Evolutionary conservation across 2,888 invertebrate species (phyloP), one percentile per base, ranked within the genome.

Genomic region (Smittia sp.): DNA sequence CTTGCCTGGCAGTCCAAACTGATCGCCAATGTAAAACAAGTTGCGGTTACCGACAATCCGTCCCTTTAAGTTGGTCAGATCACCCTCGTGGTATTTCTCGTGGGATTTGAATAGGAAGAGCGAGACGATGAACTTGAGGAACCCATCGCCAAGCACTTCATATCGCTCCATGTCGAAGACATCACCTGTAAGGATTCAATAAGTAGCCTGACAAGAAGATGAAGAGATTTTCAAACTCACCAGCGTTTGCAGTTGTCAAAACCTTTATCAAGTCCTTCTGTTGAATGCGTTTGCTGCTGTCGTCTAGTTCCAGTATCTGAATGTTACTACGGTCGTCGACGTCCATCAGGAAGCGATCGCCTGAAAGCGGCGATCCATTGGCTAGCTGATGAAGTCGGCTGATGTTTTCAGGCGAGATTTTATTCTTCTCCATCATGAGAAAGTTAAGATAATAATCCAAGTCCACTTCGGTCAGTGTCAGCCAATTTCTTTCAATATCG

Each of bases 71-170:
- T 83, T 82, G 7, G 92, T 92, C 20, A 94, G 83, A 74, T 85
- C 85, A 0, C 94, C 94, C 81, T 95, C 94, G 77, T 89, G 86
- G 78, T 86, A 87, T 0, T 82, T 80, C 0, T 87, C 85, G 79
- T 88, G 91, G 2, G 83, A 82, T 75, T 87, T 84, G 77, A 86
- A 89, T 25, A 94, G 83, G 79, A 86, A 90, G 0, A 91, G 81
- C 0, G 93, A 89, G 6, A 86, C 83, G 25, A 89, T 86, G 76
- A 89, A 88, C 81, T 96, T 96, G 1, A 96, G 82, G 77, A 90
- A 91, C 0, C 93, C 90, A 83, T 96, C 95, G 0, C 95, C 96
- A 41, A 96, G 85, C 0, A 92, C 89, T 81, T 96, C 94, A 39
- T 91, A 82, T 3, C 93, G 84, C 80, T 96, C 95, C 79, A 92